These are phyloP conservation scores for Brachypterus glaber DNA, from an alignment of 2,888 invertebrate species.

Conservation along the genomic window DNA sequence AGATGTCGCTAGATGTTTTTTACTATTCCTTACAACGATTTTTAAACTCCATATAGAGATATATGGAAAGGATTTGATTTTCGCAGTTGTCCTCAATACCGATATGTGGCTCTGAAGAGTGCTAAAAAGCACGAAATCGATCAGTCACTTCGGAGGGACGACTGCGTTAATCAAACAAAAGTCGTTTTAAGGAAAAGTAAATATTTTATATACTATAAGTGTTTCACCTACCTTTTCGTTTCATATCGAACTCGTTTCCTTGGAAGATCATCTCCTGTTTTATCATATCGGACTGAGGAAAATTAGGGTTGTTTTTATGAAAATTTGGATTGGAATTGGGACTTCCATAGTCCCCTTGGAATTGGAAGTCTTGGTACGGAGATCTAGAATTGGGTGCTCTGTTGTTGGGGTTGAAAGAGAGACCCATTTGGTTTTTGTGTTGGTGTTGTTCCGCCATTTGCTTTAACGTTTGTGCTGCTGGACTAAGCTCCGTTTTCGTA, in stretches of 20 bases:
- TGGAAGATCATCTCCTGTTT: constrained; percentile 47
- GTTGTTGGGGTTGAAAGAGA: constrained; percentile 44
- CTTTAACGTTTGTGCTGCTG: constrained; percentile 90
- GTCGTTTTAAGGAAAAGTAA: too few species aligned
- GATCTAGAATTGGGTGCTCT: constrained; percentile 41
- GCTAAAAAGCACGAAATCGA: too few species aligned
- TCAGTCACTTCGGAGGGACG: too few species aligned
- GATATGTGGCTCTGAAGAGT: too few species aligned
- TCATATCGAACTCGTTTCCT: constrained; percentile 39
- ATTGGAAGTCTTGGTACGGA: constrained; percentile 55
- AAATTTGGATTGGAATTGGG: constrained; percentile 39
- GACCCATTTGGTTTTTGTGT: constrained; percentile 66
- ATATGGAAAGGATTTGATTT: too few species aligned
- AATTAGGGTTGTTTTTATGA: constrained; percentile 39
- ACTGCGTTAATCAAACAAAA: too few species aligned
- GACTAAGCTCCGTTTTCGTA: constrained; percentile 59
- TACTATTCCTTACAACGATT: too few species aligned
- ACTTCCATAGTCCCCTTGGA: constrained; percentile 44
- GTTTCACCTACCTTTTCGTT: too few species aligned
- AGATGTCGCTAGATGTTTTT: too few species aligned
- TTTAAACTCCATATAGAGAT: too few species aligned
- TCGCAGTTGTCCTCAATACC: too few species aligned
- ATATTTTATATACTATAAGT: too few species aligned
- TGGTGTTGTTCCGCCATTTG: constrained; percentile 97
- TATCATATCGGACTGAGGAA: constrained; percentile 45